Base-by-base conservation (phyloP, 2,113 vertebrate genomes). In the Chaetura pelagica region DNA sequence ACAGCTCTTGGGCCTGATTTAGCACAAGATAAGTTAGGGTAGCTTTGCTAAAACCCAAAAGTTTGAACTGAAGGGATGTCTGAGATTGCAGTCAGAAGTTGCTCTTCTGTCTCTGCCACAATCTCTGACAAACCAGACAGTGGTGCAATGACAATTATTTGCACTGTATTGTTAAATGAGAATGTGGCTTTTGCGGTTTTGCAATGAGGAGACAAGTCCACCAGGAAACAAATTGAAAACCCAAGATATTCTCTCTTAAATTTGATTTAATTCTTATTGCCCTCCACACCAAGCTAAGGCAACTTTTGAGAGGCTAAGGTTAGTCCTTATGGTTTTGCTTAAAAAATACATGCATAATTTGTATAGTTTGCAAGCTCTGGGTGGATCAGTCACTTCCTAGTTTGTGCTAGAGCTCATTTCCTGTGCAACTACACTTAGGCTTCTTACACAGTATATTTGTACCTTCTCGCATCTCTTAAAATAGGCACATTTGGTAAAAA, bases 41-140 rank as follows among this genome's bases (percentile, higher is more conserved):
- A 69, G 54, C 82, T 93, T 82, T 89, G 38, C 72, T 89, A 87
- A 88, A 90, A 89, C 48, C 21, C 42, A 90, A 93, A 83, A 34
- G 38, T 80, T 92, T 89, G 78, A 93, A 90, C 71, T 89, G 84
- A 94, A 91, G 84, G 38, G n/a, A 38, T 85, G 72, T 92, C 64
- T 94, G 84, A 79, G 78, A 90, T 77, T 77, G 83, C 42, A 93
- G 73, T 84, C 69, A 90, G 78, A 88, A 95, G 32, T 54, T 62
- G 16, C 58, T 90, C 44, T 92, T 88, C 84, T 79, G 48, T 76
- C 77, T 95, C 48, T 84, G 48, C 52, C 91, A 80, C 48, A 90
- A 68, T 68, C 55, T 96, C 62, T 91, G 90, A 91, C 79, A 90
- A 88, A 75, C 26, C 30, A 93, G 78, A 54, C 46, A 58, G 87